phyloP scores from a whole-genome alignment of 2,113 vertebrate species.

The Vimba vimba region DNA sequence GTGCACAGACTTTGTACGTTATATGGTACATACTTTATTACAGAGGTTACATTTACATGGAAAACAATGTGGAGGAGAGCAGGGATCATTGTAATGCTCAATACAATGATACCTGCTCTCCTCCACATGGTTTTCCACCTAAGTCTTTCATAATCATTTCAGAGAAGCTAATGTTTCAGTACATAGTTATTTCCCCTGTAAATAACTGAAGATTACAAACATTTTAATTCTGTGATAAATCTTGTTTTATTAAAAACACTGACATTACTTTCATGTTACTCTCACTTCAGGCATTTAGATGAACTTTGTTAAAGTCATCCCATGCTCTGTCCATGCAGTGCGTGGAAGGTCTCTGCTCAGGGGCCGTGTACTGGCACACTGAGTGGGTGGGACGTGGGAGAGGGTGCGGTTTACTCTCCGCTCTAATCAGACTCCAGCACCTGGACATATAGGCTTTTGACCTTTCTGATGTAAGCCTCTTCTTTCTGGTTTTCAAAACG shows the following conservation, averaged over 20 bases:
- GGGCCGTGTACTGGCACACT: background rate
- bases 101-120: background rate
- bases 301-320: background rate
- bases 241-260: background rate
- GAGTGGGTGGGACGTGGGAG: slow-evolving; percentile 41
- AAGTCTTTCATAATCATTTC: background rate
- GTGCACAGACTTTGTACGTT: too few relatives aligned
- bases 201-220: background rate
- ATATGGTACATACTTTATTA: background rate
- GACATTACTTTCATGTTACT: too few relatives aligned
- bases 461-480: background rate
- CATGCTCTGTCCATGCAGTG: background rate
- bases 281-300: background rate
- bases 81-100: too few relatives aligned
- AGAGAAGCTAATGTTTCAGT: background rate
- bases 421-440: slow-evolving; percentile 43
- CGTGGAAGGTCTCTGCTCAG: background rate
- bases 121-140: background rate
- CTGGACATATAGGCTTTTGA: background rate
- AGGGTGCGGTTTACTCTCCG: slow-evolving; percentile 28
- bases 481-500: background rate
- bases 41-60: background rate
- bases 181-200: background rate
- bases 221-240: background rate
- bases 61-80: too few relatives aligned